Percentiles rank a stretch among this genome's conserved stretches.
These are phyloP conservation scores for Drosophila novamexicana DNA, from an alignment of 1,140 invertebrate genomes.

Conservation along the genomic window DNA sequence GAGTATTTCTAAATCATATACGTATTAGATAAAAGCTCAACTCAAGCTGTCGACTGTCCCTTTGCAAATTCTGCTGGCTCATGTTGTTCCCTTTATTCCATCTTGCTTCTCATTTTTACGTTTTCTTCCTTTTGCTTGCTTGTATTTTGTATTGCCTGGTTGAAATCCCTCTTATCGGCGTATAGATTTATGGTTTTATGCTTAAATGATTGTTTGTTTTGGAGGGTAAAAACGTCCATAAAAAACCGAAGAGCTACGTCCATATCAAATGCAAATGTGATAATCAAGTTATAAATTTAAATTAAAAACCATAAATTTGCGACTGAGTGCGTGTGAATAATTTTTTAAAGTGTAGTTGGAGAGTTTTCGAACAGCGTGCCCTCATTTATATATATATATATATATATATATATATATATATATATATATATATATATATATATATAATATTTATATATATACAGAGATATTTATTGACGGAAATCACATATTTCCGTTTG, in stretches of 20 bases:
- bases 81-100: slow-evolving; percentile 11
- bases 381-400: slow-evolving; percentile 9
- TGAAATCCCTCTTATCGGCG: slow-evolving; percentile 47
- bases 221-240: background rate
- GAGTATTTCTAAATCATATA: slow-evolving; percentile 8
- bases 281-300: slow-evolving; percentile 67
- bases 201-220: slow-evolving; percentile 59
- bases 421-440: slow-evolving; percentile 13
- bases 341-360: slow-evolving; percentile 3
- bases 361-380: background rate
- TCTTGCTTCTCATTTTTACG: background rate
- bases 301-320: slow-evolving; percentile 58
- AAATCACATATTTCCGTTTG: slow-evolving; percentile 77
- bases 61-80: slow-evolving; percentile 22
- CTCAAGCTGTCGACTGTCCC: background rate
- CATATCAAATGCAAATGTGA: slow-evolving; percentile 45
- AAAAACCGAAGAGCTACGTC: background rate
- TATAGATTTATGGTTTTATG: slow-evolving; percentile 60
- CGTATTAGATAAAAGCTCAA: background rate
- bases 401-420: slow-evolving; percentile 1
- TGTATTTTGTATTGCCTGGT: slow-evolving; percentile 22
- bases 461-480: slow-evolving; percentile 73
- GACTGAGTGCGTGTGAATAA: slow-evolving; percentile 4
- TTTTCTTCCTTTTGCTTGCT: slow-evolving; percentile 4
- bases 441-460: slow-evolving; percentile 12